These are phyloP conservation scores for Rhopalosiphum padi DNA, from an alignment of 1,140 invertebrate species.

Conservation along the genomic window DNA sequence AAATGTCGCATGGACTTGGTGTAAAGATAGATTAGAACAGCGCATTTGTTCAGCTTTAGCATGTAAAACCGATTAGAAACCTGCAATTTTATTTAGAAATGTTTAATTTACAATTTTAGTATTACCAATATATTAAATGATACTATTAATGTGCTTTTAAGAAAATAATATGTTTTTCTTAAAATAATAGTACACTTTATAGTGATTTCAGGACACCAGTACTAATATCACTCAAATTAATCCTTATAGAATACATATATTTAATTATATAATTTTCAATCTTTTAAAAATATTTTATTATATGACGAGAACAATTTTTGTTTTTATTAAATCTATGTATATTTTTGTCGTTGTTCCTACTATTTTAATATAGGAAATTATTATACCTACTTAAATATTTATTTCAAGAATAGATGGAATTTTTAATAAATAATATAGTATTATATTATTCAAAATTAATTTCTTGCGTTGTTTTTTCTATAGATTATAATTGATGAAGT, in stretches of 20 bases:
- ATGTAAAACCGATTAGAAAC: conserved; percentile 58
- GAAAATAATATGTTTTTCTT: neutral
- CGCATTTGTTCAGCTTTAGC: conserved; percentile 61
- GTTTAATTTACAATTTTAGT: neutral
- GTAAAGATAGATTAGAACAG: conserved; percentile 63
- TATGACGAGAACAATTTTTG: neutral
- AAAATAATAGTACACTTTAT: neutral
- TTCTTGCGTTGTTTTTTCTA: neutral
- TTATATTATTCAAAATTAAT: neutral
- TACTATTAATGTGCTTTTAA: neutral
- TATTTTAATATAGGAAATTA: neutral
- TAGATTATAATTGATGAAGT: neutral
- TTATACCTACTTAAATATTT: neutral
- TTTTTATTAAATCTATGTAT: neutral
- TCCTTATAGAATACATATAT: neutral
- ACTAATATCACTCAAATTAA: neutral
- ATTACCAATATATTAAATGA: neutral
- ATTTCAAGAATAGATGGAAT: neutral
- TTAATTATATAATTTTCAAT: neutral
- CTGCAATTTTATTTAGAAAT: neutral
- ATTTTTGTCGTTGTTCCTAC: neutral
- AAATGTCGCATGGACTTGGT: conserved; percentile 62
- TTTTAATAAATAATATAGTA: neutral
- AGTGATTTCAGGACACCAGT: neutral
- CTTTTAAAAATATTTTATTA: neutral